Percentiles rank a stretch among this genome's conserved stretches.
Conservation (phyloP, 2,888 invertebrate genomes). For the Xanthia togata region DNA sequence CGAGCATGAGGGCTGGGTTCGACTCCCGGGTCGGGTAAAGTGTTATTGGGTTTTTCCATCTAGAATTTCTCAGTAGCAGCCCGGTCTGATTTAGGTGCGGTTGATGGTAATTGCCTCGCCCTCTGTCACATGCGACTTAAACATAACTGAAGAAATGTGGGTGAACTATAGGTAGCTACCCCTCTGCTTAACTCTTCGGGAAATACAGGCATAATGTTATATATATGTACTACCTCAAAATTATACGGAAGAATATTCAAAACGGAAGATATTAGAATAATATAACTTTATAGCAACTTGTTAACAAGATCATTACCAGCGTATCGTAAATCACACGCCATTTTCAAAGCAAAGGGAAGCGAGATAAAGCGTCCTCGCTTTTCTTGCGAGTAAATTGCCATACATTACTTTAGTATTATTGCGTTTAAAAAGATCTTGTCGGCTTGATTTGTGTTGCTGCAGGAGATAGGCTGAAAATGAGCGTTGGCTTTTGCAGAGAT, state of each 20-base stretch:
- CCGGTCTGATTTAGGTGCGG: neutral
- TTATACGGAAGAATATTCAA: slow-evolving; percentile 41
- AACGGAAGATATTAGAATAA: slow-evolving; percentile 51
- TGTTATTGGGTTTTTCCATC: neutral
- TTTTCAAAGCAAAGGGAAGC: slow-evolving; percentile 61
- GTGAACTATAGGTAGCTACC: neutral
- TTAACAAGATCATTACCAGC: slow-evolving; percentile 69
- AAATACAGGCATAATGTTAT: neutral
- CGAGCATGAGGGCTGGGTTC: neutral
- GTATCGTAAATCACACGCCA: slow-evolving; percentile 67
- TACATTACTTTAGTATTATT: slow-evolving; percentile 65
- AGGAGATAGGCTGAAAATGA: slow-evolving; percentile 52
- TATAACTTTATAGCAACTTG: slow-evolving; percentile 64
- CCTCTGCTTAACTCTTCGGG: neutral
- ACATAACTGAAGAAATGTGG: neutral
- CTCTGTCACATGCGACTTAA: neutral
- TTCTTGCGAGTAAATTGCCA: slow-evolving; percentile 64
- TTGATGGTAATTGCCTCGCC: neutral
- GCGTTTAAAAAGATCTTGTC: slow-evolving; percentile 65
- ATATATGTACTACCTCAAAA: slow-evolving; percentile 18
- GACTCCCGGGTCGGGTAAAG: neutral
- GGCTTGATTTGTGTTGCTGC: slow-evolving; percentile 61
- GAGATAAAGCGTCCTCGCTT: slow-evolving; percentile 61
- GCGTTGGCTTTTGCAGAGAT: slow-evolving; percentile 22
- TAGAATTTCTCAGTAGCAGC: neutral